Evolutionary conservation across 2,888 invertebrate species (phyloP), one percentile per base, ranked within the genome.

Genomic region (Scelioninae gen. 1): DNA sequence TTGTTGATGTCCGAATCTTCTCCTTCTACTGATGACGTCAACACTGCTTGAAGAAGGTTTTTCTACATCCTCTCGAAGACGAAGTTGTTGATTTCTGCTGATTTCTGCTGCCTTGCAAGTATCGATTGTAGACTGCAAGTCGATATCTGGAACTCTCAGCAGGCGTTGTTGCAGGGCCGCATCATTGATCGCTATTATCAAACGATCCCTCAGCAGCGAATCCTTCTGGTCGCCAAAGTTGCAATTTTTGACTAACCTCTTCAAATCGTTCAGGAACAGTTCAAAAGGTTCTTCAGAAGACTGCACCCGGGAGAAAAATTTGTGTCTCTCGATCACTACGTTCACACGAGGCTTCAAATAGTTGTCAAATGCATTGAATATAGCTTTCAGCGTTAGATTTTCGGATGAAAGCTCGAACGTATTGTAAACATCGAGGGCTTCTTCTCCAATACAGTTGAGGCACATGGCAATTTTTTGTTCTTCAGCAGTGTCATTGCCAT

Each of bases 211-310:
- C n/a, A 85, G 40, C n/a, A 86, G 58, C 1, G 77, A 84, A 9
- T 86, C 84, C 55, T 81, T 69, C 43, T 84, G 85, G 5, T 86
- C 84, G n/a, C 81, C 85, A 78, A 85, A 87, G 9, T 84, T 68
- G 75, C 86, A 87, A 40, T 47, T 83, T 43, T 85, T 85, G 1
- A 58, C 71, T 34, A 85, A 13, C 40, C 83, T 85, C 34, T 81
- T 78, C 10, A 86, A 56, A 23, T 86, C 85, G 7, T 72, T 86
- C 15, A 86, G 66, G 43, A 86, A 86, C 1, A 60, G 62, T 32
- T 85, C 82, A 53, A 86, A 85, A 13, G 80, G 68, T 72, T 87
- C 86, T 11, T 82, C 72, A 16, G 40, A 53, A 7, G 69, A 65
- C 63, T 87, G 85, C 1, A 65, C 40, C 13, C 85, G 69, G 1